Evolutionary conservation across 2,113 vertebrate genomes (phyloP).

Genomic region (Brachypteracias leptosomus): DNA sequence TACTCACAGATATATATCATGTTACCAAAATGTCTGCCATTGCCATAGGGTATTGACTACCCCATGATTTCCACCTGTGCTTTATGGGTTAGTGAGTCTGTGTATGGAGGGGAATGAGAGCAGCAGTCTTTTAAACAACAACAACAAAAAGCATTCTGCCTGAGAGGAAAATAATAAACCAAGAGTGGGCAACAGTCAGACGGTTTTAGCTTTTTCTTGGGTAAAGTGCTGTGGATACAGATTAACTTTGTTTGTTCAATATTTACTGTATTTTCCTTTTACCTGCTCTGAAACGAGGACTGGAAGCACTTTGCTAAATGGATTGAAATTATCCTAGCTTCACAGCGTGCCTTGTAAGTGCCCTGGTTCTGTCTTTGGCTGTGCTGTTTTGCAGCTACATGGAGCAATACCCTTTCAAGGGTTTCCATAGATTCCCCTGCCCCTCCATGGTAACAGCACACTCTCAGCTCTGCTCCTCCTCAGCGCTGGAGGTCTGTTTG

Average conservation of each 20-base stretch:
- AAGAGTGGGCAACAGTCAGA: background rate
- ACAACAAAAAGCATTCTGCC: background rate
- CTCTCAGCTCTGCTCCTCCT: background rate
- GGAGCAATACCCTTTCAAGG: constrained; percentile 33
- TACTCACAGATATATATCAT: constrained; percentile 37
- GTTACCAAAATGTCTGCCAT: constrained; percentile 14
- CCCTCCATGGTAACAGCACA: constrained; percentile 54
- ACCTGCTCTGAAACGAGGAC: background rate
- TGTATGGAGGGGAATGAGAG: background rate
- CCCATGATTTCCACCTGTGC: constrained; percentile 26
- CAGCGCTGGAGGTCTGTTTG: background rate
- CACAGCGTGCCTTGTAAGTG: background rate
- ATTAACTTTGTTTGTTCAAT: constrained; percentile 55
- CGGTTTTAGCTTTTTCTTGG: background rate
- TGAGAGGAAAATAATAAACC: constrained; percentile 6
- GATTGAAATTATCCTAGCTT: constrained; percentile 52
- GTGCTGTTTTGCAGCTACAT: background rate
- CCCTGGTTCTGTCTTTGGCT: background rate
- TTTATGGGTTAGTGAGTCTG: background rate
- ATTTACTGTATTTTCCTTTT: constrained; percentile 32
- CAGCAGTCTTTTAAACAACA: background rate
- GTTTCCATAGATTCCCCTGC: constrained; percentile 51
- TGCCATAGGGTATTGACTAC: constrained; percentile 8
- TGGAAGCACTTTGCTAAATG: constrained; percentile 68
- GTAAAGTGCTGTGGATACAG: constrained; percentile 7